phyloP scores from a whole-genome alignment of 2,797 vertebrate species.

The Hafferia zeledoni region DNA sequence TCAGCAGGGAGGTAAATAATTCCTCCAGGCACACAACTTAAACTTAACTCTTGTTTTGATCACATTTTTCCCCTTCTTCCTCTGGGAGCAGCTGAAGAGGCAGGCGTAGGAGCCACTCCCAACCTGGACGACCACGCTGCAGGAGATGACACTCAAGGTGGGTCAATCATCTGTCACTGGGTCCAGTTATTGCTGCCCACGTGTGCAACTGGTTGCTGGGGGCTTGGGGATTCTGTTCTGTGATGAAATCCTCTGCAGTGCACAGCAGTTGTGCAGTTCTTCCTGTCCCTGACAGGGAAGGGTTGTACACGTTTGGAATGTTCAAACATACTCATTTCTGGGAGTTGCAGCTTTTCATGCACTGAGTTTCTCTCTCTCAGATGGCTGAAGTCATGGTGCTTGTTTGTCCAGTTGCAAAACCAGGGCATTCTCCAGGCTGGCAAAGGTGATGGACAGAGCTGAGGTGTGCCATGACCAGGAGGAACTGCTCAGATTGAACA shows the following conservation, averaged over 20 bases:
- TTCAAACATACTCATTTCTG: not conserved
- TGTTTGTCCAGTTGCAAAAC: not conserved
- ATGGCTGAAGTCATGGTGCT: not conserved
- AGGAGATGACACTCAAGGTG: slow-evolving; percentile 77
- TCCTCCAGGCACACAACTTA: not conserved
- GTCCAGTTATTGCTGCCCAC: not conserved
- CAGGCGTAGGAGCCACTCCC: slow-evolving; percentile 77
- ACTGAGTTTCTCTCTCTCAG: not conserved
- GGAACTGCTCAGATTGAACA: not conserved
- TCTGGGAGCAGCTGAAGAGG: slow-evolving; percentile 77
- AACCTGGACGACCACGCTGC: slow-evolving; percentile 78
- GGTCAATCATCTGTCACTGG: not conserved
- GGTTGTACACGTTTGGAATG: not conserved
- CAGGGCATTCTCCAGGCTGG: not conserved
- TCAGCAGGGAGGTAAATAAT: not conserved
- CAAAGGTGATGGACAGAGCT: not conserved
- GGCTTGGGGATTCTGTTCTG: not conserved
- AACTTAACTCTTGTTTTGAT: slow-evolving; percentile 1
- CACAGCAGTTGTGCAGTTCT: not conserved
- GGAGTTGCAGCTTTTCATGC: not conserved
- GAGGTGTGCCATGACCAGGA: not conserved
- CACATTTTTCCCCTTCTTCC: slow-evolving; percentile 35
- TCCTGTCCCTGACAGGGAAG: not conserved
- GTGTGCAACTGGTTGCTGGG: rapidly evolving
- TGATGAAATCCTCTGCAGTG: not conserved